phyloP scores from a whole-genome alignment of 2,888 invertebrate genomes.

The Timema cristinae region DNA sequence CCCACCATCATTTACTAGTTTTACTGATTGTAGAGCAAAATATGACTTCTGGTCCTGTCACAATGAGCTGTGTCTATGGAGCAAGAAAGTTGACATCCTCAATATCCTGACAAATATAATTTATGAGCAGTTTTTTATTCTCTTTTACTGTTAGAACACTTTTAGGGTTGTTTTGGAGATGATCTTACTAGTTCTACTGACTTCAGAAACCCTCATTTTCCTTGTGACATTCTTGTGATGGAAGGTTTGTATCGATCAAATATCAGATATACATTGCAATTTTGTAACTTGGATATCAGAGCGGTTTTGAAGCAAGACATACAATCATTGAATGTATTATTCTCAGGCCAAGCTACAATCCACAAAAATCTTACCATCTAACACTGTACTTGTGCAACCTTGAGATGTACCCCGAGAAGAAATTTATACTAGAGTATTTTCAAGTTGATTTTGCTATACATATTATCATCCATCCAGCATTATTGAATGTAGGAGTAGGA shows the following conservation, averaged over 20 bases:
- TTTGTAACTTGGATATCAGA: not conserved
- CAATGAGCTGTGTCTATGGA: not conserved
- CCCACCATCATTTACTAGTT: too few species aligned
- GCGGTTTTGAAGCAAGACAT: not conserved
- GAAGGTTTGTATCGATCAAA: not conserved
- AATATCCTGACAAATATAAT: not conserved
- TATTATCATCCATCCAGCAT: conserved; percentile 1
- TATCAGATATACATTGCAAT: not conserved
- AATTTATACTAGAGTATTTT: not conserved
- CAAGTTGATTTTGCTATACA: not conserved
- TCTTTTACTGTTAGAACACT: not conserved
- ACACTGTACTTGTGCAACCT: not conserved
- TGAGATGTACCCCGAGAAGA: not conserved
- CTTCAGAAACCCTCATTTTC: not conserved
- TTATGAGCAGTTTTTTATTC: not conserved
- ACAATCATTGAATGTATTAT: not conserved
- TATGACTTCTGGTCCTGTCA: not conserved
- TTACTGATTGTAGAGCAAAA: too few species aligned
- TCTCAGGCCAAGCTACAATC: not conserved
- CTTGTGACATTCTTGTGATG: conserved; percentile 2
- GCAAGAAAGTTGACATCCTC: not conserved
- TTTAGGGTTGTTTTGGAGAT: not conserved
- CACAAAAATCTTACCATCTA: not conserved
- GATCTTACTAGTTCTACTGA: not conserved
- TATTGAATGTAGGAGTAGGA: too few species aligned